Base-by-base conservation (phyloP, 2,888 invertebrate species). In the Pediacus dermestoides region DNA sequence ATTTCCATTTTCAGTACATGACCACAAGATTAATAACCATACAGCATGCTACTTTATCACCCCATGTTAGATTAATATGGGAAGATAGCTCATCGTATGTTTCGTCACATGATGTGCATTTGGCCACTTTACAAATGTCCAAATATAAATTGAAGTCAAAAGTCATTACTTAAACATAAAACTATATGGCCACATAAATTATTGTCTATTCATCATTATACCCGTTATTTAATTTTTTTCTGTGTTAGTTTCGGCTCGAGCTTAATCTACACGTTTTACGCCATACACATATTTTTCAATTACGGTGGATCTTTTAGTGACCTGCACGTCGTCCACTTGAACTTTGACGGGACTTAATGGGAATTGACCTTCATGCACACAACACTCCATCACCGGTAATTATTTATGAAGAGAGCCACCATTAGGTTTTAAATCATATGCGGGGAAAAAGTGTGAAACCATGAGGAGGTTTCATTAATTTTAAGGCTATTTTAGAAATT, bases 41-140 rank as follows among this genome's bases (percentile, higher is more conserved):
- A 39, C 39, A 32, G 28, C 36, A 41, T 7, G 41, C 26, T 36
- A 37, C 36, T 39, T 37, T 41, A 41, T 41, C 31, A 36, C 39
- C 32, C 26, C 22, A 7, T 15, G 25, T 13, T 13, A 14, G 28
- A 41, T 41, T 41, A 41, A 41, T 41, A 41, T 41, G 41, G 41
- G 36, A 41, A 41, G 15, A 21, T 6, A 34, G 12, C 26, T 8
- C n/a, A 12, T 30, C n/a, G n/a, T 28, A 4, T 28, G n/a, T 18
- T 18, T 18, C 21, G 21, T 18, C 21, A 18, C 21, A 7, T 6
- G 6, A 18, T 7, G 6, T 7, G n/a, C 21, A 18, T 7, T 7
- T 18, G 21, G n/a, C 21, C 21, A 18, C n/a, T 18, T 18, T 18
- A 18, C 21, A 18, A n/a, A 7, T 18, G n/a, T 18, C 21, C 21